Conservation (phyloP, 2,888 invertebrate species). For the Diloba caeruleocephala region DNA sequence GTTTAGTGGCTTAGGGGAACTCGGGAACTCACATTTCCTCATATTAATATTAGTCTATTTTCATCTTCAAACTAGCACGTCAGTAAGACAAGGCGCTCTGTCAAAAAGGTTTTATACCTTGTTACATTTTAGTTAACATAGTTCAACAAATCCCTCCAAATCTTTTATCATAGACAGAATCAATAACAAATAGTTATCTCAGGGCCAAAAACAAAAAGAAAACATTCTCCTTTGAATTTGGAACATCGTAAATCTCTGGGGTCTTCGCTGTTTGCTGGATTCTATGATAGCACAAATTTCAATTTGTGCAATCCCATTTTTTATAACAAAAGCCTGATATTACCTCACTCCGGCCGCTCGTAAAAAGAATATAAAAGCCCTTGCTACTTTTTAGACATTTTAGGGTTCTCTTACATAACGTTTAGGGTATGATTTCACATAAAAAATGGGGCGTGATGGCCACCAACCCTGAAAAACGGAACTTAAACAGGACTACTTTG, state of each 20-base stretch:
- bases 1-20: too few relatives aligned
- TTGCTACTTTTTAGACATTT: slow-evolving; percentile 33
- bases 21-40: too few relatives aligned
- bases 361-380: slow-evolving; percentile 48
- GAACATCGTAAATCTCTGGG: slow-evolving; percentile 50
- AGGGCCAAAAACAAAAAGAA: slow-evolving; percentile 26
- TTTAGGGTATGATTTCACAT: slow-evolving; percentile 41
- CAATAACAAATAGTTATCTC: slow-evolving; percentile 27
- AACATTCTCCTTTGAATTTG: slow-evolving; percentile 36
- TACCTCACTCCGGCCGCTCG: slow-evolving; percentile 48
- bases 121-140: too few relatives aligned
- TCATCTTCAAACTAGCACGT: too few relatives aligned
- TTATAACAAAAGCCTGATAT: slow-evolving; percentile 53
- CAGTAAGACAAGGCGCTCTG: too few relatives aligned
- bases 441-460: slow-evolving; percentile 33
- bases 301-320: slow-evolving; percentile 55
- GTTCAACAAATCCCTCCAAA: slow-evolving; percentile 2
- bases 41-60: too few relatives aligned
- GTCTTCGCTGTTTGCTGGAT: slow-evolving; percentile 35
- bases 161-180: slow-evolving; percentile 36
- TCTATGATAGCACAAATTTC: slow-evolving; percentile 54
- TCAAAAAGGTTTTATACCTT: too few relatives aligned
- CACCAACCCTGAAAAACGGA: slow-evolving; percentile 21
- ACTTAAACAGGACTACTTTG: slow-evolving; percentile 22
- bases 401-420: slow-evolving; percentile 38